Evolutionary conservation across 2,888 invertebrate species (phyloP).

Genomic region (Heliconius ismenius): DNA sequence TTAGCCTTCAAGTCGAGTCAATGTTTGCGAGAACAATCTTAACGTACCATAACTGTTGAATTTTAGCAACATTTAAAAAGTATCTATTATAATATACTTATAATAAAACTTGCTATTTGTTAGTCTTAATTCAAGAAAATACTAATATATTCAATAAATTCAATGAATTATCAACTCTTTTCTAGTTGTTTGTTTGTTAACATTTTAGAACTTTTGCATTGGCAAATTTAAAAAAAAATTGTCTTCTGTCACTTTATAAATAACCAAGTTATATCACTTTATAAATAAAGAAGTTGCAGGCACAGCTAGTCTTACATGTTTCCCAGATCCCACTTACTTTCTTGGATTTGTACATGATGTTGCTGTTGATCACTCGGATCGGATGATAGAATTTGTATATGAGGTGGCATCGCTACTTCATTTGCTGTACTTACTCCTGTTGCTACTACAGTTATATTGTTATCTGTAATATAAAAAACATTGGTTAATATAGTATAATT

Average conservation of each 20-base stretch:
- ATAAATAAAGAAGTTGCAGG: too few relatives aligned
- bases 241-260: too few relatives aligned
- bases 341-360: conserved; percentile 73
- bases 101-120: too few relatives aligned
- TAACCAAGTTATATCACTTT: too few relatives aligned
- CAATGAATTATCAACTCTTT: too few relatives aligned
- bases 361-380: conserved; percentile 70
- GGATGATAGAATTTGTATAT: conserved; percentile 74
- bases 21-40: too few relatives aligned
- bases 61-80: too few relatives aligned
- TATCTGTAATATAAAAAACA: conserved; percentile 59
- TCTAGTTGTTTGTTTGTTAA: neutral
- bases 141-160: too few relatives aligned
- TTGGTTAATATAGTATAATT: neutral
- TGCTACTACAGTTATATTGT: conserved; percentile 82
- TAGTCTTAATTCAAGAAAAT: too few relatives aligned
- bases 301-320: neutral
- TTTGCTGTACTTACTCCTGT: conserved; percentile 68
- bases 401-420: conserved; percentile 75
- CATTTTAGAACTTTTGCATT: neutral
- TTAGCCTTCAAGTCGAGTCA: neutral
- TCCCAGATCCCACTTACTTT: conserved; percentile 59
- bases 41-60: too few relatives aligned
- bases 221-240: too few relatives aligned
- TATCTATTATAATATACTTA: too few relatives aligned